phyloP scores from a whole-genome alignment of 2,113 vertebrate genomes.

The Macrotus californicus region DNA sequence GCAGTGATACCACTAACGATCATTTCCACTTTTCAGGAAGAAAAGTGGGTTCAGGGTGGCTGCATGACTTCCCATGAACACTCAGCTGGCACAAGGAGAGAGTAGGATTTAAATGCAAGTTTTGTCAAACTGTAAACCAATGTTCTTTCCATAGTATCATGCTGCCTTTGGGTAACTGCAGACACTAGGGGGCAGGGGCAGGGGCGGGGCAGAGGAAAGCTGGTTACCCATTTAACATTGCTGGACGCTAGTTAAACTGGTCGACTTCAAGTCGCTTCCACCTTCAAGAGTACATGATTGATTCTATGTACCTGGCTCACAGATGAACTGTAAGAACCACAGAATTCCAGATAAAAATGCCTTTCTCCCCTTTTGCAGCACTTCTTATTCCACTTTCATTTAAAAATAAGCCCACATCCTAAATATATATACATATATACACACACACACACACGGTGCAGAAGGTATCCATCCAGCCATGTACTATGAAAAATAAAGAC shows the following conservation, averaged over 20 bases:
- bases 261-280: neutral
- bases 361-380: neutral
- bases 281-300: neutral
- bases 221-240: neutral
- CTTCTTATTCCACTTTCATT: neutral
- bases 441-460: no score
- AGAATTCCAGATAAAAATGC: neutral
- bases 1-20: neutral
- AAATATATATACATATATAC: neutral
- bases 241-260: neutral
- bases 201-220: fast-evolving
- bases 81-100: neutral
- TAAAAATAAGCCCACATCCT: neutral
- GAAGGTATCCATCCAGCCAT: no score
- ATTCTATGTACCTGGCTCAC: neutral
- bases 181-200: neutral
- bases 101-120: neutral
- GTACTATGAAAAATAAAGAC: no score
- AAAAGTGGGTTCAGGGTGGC: neutral
- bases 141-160: neutral
- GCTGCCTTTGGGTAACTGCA: neutral
- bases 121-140: neutral
- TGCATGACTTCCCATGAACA: neutral
- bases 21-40: neutral
- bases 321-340: neutral